A percentile compares a stretch with the other conserved stretches of the same genome.
Evolutionary conservation across 2,888 invertebrate species (phyloP).

Genomic region (Troglohyphantes excavatus): DNA sequence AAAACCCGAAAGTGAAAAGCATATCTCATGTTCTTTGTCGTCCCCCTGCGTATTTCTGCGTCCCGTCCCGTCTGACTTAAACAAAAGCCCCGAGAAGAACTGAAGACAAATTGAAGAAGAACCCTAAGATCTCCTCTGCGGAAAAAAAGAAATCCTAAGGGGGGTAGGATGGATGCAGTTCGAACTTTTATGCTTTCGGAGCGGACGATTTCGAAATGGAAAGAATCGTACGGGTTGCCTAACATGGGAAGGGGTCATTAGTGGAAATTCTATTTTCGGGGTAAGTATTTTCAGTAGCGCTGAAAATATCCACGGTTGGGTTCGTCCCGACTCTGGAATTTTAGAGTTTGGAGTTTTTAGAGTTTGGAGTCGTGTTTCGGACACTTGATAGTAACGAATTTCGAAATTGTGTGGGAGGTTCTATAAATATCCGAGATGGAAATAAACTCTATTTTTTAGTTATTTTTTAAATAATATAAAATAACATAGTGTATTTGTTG

Average conservation of each 20-base stretch:
- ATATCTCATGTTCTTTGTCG: no score
- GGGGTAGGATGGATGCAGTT: not conserved
- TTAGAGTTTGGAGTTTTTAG: no score
- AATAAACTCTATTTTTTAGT: no score
- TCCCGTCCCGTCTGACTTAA: slow-evolving; percentile 32
- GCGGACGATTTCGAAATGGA: not conserved
- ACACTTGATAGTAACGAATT: no score
- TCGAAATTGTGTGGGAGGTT: no score
- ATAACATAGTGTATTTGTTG: no score
- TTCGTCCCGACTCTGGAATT: no score
- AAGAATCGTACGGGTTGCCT: slow-evolving; percentile 22
- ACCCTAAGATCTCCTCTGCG: not conserved
- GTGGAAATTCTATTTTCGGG: slow-evolving; percentile 15
- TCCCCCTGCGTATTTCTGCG: slow-evolving; percentile 33
- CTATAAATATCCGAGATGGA: no score
- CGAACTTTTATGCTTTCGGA: not conserved
- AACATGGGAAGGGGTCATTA: slow-evolving; percentile 7
- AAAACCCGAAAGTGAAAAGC: not conserved
- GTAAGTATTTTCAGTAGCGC: no score
- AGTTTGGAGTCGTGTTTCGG: no score
- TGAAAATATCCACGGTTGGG: no score
- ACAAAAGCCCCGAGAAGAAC: slow-evolving; percentile 34
- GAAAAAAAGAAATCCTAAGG: not conserved
- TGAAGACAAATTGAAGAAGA: slow-evolving; percentile 57
- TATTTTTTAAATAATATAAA: no score